Percentiles rank a stretch among this genome's conserved stretches.
phyloP scores from a whole-genome alignment of 2,888 invertebrate genomes.

The Eilema sororculum region DNA sequence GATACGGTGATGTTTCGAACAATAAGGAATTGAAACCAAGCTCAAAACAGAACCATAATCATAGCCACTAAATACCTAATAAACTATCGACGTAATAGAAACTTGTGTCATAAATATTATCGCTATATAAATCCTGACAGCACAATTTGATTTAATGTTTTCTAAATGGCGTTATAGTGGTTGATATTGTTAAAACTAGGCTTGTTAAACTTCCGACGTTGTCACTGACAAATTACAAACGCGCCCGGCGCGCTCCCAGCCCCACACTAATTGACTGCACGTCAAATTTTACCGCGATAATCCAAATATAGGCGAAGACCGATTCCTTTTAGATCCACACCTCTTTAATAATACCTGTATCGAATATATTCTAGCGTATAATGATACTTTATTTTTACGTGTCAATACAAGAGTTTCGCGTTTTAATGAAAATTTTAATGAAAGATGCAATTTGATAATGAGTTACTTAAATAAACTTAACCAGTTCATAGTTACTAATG shows the following conservation, averaged over 20 bases:
- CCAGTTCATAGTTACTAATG: too few species aligned
- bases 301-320: slow-evolving; percentile 72
- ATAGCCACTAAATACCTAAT: slow-evolving; percentile 44
- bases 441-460: too few species aligned
- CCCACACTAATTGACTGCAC: slow-evolving; percentile 83
- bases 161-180: slow-evolving; percentile 62
- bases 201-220: slow-evolving; percentile 80
- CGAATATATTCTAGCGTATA: not conserved
- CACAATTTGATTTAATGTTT: slow-evolving; percentile 57
- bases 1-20: slow-evolving; percentile 16
- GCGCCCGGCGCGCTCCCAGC: slow-evolving; percentile 63
- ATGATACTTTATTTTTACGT: not conserved
- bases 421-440: too few species aligned
- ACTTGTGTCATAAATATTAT: slow-evolving; percentile 49
- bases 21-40: slow-evolving; percentile 36
- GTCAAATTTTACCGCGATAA: slow-evolving; percentile 80
- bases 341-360: slow-evolving; percentile 22
- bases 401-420: not conserved
- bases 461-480: too few species aligned
- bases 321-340: slow-evolving; percentile 60
- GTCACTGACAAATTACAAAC: slow-evolving; percentile 84
- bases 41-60: slow-evolving; percentile 35
- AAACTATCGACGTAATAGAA: slow-evolving; percentile 47
- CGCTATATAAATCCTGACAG: slow-evolving; percentile 49
- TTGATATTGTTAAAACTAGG: slow-evolving; percentile 67